Percentiles rank a stretch among this genome's conserved stretches.
Evolutionary conservation across 2,113 vertebrate species (phyloP).

Genomic region (Pogona vitticeps): DNA sequence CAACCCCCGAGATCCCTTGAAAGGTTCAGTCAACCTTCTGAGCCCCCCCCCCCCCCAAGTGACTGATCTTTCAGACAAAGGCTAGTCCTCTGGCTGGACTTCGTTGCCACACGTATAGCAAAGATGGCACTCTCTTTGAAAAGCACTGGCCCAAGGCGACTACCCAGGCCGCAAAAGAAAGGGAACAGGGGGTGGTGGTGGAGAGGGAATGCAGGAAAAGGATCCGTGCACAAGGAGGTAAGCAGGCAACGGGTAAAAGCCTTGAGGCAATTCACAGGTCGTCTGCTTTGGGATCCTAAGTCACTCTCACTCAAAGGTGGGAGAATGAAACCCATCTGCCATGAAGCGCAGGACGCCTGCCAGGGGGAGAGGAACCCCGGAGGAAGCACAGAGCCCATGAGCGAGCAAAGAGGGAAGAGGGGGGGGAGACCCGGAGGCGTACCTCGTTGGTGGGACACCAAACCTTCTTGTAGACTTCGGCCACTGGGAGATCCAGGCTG

Average conservation of each 20-base stretch:
- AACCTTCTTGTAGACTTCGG: slow-evolving; percentile 98
- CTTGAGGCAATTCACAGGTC: not conserved
- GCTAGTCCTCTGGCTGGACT: too few species aligned
- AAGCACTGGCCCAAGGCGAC: not conserved
- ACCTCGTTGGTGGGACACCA: slow-evolving; percentile 99
- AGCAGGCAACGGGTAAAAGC: too few species aligned
- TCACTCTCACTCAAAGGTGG: not conserved
- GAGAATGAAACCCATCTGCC: not conserved
- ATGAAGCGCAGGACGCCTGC: too few species aligned
- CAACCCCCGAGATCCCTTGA: too few species aligned
- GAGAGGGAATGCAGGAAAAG: not conserved
- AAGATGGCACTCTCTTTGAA: slow-evolving; percentile 30
- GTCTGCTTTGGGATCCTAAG: too few species aligned
- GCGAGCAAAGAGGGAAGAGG: not conserved
- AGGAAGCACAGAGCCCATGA: too few species aligned
- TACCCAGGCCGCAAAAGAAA: rapidly evolving
- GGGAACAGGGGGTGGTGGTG: not conserved
- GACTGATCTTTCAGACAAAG: not conserved
- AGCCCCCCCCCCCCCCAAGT: too few species aligned
- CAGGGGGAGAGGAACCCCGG: too few species aligned
- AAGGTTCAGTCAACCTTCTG: too few species aligned
- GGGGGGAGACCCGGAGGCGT: not conserved
- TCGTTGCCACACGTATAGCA: not conserved
- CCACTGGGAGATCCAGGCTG: slow-evolving; percentile 94
- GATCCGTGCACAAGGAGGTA: too few species aligned